Evolutionary conservation across 2,888 invertebrate genomes (phyloP).

Genomic region (Opisthograptis luteolata): DNA sequence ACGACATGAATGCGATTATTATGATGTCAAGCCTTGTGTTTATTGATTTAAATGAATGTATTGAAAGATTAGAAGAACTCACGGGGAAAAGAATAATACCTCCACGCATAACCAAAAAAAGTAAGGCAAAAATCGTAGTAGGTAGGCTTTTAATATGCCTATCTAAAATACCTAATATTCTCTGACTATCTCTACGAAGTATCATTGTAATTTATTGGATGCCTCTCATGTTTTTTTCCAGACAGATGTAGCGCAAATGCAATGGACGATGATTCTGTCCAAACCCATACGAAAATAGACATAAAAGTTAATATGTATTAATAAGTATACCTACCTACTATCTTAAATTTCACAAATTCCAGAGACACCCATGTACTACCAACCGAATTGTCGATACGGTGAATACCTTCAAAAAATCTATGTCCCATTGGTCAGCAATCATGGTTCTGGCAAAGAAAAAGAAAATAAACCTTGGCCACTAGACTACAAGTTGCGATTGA

Average conservation of each 20-base stretch:
- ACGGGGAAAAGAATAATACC: conserved; percentile 36
- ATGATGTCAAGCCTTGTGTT: conserved; percentile 71
- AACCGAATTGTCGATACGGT: conserved; percentile 61
- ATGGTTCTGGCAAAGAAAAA: conserved; percentile 39
- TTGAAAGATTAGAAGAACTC: conserved; percentile 54
- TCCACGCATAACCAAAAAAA: conserved; percentile 40
- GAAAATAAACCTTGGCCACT: conserved; percentile 49
- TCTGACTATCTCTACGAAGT: no score
- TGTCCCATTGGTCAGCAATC: conserved; percentile 50
- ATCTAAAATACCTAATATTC: no score
- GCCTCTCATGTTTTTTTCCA: no score
- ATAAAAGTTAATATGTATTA: no score
- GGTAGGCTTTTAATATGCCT: no score
- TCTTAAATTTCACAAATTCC: conserved; percentile 33
- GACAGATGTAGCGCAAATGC: no score
- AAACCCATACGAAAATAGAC: no score
- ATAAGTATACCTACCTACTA: neutral
- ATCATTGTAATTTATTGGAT: no score
- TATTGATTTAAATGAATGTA: conserved; percentile 69
- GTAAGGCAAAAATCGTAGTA: conserved; percentile 38
- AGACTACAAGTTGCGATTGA: conserved; percentile 61
- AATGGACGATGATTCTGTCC: no score
- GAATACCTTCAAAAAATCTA: conserved; percentile 62
- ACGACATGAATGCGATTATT: conserved; percentile 69
- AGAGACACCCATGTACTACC: conserved; percentile 52